Evolutionary conservation across 2,113 vertebrate genomes (phyloP), one percentile per base, ranked within the genome.

Genomic region (Xiphophorus hellerii): DNA sequence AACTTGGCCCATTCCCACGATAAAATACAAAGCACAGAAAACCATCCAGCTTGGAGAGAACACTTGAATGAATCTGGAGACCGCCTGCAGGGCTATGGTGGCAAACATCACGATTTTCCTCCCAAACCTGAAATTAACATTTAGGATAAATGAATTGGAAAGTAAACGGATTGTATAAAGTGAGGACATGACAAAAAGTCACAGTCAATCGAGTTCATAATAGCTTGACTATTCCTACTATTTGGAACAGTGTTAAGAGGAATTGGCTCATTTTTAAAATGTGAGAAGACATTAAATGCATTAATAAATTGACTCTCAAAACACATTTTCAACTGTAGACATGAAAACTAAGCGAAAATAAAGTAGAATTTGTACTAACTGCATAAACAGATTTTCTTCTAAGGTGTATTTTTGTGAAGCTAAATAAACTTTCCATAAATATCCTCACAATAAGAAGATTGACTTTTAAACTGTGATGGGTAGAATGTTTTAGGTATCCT

Each of bases 21-120:
- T 61, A 83, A 97, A 82, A 83, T 92, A 95, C 33, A 98, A 33
- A 31, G 93, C 65, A 3, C 96, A 93, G 87, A 97, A 99, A 90
- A 94, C 90, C 33, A 93, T 76, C 93, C 96, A 98, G 89, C 92
- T 97, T 44, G 88, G 92, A 9, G 96, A 96, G 91, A 98, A 97
- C 78, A 95, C 67, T 91, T 96, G 96, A 5, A 97, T 4, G 63
- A 98, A 91, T 65, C 94, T 94, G 93, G 96, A 96, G 66, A 94
- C 76, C 0, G 95, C 95, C 87, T 97, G 96, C 85, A 97, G 73
- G 11, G 69, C 96, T 90, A 97, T 92, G 63, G 96, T 94, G 44
- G 74, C 83, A 91, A 98, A 97, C 31, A 98, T 78, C 74, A 97
- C 93, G 0, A 93, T 93, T 93, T 98, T 99, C 90, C 97, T 96